Base-by-base conservation (phyloP, 2,113 vertebrate genomes). In the Canis aureus region DNA sequence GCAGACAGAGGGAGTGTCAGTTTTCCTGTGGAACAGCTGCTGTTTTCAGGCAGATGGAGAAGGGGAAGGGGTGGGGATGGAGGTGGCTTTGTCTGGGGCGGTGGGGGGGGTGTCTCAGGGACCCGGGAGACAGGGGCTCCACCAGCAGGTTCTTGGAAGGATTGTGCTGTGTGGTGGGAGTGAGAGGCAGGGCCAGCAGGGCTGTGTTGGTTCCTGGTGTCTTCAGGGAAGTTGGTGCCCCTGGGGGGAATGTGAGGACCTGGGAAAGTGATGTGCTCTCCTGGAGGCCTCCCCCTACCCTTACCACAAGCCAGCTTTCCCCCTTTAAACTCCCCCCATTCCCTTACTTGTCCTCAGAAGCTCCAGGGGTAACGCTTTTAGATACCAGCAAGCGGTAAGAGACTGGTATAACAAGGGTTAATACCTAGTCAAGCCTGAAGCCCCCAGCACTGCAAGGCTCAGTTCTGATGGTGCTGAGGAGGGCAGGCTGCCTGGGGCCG, bases 401-500 rank as follows among this genome's bases (percentile, higher is more conserved):
- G 15, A 64, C 35, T 19, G 43, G 13, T 29, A 19, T 5, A 27
- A 25, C 62, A 16, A 49, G 55, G 32, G 27, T n/a, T 51, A 62
- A 8, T 10, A 12, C 38, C 49, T 49, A 0, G 1, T 49, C 27
- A 1, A 49, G 35, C 17, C 17, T 5, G 17, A 5, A n/a, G 53
- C 49, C 84, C 38, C 35, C 53, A 43, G 43, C 43, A 8, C 51
- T 12, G 55, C 35, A 53, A 0, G 8, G 23, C 13, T 57, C 38
- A 4, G 13, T 78, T 49, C 29, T 2, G 16, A 15, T 2, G n/a
- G 27, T 19, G 8, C 43, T 6, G 22, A 3, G 64, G 27, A 12
- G 43, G 49, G 25, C 12, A 1, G 69, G 35, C 13, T 35, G 1
- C 5, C 0, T 19, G 20, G 51, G 59, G 43, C 55, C 0, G 5